Conservation (phyloP, 2,113 vertebrate species). For the Carettochelys insculpta region DNA sequence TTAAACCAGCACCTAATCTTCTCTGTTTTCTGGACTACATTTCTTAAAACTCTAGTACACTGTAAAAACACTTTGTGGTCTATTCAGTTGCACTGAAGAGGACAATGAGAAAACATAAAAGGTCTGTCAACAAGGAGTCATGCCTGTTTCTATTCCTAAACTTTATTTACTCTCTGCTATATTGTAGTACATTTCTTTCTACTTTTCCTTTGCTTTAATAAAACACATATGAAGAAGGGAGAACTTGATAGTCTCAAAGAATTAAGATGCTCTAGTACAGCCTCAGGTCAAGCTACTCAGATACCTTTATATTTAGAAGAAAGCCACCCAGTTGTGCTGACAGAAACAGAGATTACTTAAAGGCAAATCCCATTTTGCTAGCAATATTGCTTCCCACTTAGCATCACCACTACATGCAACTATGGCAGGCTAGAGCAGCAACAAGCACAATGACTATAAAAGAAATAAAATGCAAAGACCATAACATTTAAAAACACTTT, state of each 20-base stretch:
- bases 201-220: not conserved
- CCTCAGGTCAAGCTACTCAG: not conserved
- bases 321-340: not conserved
- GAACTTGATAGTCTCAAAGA: not conserved
- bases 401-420: slow-evolving; percentile 36
- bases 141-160: not conserved
- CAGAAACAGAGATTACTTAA: not conserved
- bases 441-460: slow-evolving; percentile 17
- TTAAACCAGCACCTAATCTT: not conserved
- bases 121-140: not conserved
- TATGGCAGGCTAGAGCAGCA: slow-evolving; percentile 30
- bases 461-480: not conserved
- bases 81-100: not conserved
- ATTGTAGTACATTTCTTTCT: not conserved
- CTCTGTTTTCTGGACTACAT: not conserved
- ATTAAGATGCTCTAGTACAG: rapidly evolving
- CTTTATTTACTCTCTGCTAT: not conserved
- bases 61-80: not conserved
- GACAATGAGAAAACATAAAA: not conserved
- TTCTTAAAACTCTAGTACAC: not conserved
- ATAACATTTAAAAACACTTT: not conserved
- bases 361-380: slow-evolving; percentile 2
- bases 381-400: not conserved
- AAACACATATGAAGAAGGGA: not conserved
- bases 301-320: not conserved